Base-by-base conservation (phyloP, 2,888 invertebrate genomes). In the Dolomedes plantarius region DNA sequence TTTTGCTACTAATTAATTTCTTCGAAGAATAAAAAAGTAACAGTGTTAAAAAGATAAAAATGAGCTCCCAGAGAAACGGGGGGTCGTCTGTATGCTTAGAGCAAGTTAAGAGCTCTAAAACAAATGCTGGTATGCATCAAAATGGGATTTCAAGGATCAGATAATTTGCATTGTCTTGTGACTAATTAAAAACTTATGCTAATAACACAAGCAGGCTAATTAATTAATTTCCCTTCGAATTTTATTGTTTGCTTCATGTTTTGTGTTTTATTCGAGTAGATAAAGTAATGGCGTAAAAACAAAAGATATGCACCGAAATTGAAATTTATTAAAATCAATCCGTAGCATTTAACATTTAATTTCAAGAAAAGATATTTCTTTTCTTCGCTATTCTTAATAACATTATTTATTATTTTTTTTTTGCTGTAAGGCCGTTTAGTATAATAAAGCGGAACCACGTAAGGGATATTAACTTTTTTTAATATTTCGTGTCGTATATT, bases 1-100 rank as follows among this genome's bases (percentile, higher is more conserved):
- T 69, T 69, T 41, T 23, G 69, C 19, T 69, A 41, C 69, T 69
- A 69, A 69, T 69, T 69, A 69, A 69, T 69, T 69, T 69, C 41
- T 39, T 27, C 9, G n/a, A 7, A 31, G 36, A 36, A 69, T 6
- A 16, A 41, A 69, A 69, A 27, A 23, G 41, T 69, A 41, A 69
- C 39, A 41, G 41, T 65, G 65, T 65, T 65, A 56, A 23, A 56
- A 56, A 56, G 56, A 56, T 56, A 56, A 56, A 56, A 46, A 46
- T 2, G 56, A 56, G 23, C 23, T 11, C 23, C 23, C 19, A 23
- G 56, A 23, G 56, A 56, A 23, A 19, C 5, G 23, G 56, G 56
- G 56, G 56, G 56, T 23, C 23, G 56, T 56, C 56, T 56, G 56
- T 56, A 56, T 56, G 23, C 56, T 56, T 23, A 56, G 23, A 56